Percentiles rank a stretch among this genome's conserved stretches.
Evolutionary conservation across 2,113 vertebrate species (phyloP).

Genomic region (Poeciliopsis occidentalis): DNA sequence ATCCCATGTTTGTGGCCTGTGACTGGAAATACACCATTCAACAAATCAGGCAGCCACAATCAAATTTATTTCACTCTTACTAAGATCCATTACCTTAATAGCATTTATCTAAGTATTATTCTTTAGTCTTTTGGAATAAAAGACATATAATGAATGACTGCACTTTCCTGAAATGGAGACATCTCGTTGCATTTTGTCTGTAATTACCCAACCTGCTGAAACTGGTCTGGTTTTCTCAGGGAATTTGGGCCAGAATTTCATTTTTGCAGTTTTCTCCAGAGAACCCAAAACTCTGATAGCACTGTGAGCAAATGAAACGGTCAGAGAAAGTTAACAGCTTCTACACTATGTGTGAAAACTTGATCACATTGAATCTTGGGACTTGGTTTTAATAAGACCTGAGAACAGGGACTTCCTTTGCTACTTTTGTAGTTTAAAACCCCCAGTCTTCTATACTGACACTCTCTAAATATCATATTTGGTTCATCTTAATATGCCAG

Average conservation of each 20-base stretch:
- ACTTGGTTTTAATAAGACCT: conserved; percentile 9
- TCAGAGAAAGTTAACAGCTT: conserved; percentile 30
- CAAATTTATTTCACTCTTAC: neutral
- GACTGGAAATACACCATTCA: conserved; percentile 25
- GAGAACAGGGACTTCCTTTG: conserved; percentile 2
- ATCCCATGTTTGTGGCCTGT: conserved; percentile 20
- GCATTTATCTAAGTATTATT: neutral
- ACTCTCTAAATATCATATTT: neutral
- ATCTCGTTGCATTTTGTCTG: conserved; percentile 1
- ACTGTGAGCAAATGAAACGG: conserved; percentile 19
- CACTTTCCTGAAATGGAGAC: neutral
- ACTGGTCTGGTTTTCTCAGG: conserved; percentile 6
- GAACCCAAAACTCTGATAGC: conserved; percentile 32
- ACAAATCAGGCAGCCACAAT: neutral
- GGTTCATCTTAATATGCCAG: neutral
- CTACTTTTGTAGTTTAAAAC: neutral
- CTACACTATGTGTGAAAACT: conserved; percentile 40
- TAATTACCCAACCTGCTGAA: conserved; percentile 8
- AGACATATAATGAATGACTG: neutral
- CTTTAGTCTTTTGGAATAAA: neutral
- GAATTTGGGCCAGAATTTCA: conserved; percentile 9
- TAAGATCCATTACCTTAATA: neutral
- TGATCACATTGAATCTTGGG: conserved; percentile 18
- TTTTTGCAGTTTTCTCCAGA: conserved; percentile 27
- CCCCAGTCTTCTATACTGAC: neutral